Evolutionary conservation across 2,888 invertebrate genomes (phyloP), one percentile per base, ranked within the genome.

Genomic region (Cataglyphis livida): DNA sequence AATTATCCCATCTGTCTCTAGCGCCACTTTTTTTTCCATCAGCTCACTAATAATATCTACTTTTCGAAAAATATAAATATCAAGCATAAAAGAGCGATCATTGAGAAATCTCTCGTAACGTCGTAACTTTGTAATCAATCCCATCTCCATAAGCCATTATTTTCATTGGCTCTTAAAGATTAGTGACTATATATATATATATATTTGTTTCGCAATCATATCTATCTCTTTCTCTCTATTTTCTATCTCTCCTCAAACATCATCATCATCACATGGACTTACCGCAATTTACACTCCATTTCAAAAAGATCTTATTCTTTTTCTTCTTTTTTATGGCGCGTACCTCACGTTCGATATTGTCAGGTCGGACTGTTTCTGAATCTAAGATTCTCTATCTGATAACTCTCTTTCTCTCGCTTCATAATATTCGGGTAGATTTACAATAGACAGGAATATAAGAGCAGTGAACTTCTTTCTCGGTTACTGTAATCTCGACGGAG

Each of bases 31-130:
- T n/a, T 32, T 35, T 57, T 18, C 83, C 83, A 85, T 78, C 87
- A 85, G 85, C 88, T 89, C 89, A 87, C 89, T 91, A 91, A 91
- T 91, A 91, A 90, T 85, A 89, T 88, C 87, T 90, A 89, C 88
- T 84, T 83, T 86, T 90, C 83, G 89, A 93, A 93, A 93, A 94
- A 94, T 92, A 92, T 93, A 93, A 93, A 92, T 93, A 92, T 93
- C 88, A 93, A 94, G 93, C 93, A 90, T 90, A 93, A 35, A 35
- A 35, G 35, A 93, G 92, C 92, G 90, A 90, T 91, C 92, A 76
- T 84, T 70, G 54, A 74, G 62, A 74, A 73, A 59, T 68, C 15
- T 57, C 32, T 74, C 64, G 48, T 84, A 83, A 51, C 70, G 25
- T 81, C 82, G 66, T 81, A 66, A 65, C 64, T 78, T 54, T 74